phyloP scores from a whole-genome alignment of 2,797 vertebrate species.

The Gadopsis marmoratus region DNA sequence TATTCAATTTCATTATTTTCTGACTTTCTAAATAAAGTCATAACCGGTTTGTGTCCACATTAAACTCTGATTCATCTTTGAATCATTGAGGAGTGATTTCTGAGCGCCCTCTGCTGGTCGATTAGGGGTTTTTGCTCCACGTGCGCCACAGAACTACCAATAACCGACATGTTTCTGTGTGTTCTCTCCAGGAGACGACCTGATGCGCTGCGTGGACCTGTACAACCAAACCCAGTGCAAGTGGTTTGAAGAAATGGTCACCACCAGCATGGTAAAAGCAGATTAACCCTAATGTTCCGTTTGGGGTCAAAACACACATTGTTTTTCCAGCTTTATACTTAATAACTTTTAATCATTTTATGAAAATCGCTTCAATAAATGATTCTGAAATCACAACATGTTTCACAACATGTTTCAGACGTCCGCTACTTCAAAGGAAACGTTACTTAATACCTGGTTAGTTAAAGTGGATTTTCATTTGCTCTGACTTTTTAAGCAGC shows the following conservation, averaged over 20 bases:
- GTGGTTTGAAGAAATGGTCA: constrained; percentile 99
- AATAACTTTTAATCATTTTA: not conserved
- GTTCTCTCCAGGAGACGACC: constrained; percentile 90
- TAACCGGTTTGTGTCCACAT: not conserved
- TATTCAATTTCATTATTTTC: not conserved
- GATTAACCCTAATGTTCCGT: not conserved
- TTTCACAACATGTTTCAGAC: not conserved
- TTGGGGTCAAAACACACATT: not conserved
- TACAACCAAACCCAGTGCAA: constrained; percentile 98
- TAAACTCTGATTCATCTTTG: not conserved
- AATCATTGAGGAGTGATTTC: not conserved
- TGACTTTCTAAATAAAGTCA: not conserved
- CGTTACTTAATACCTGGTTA: not conserved
- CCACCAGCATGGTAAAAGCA: constrained; percentile 91
- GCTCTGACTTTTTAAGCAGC: not conserved
- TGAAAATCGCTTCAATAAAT: not conserved
- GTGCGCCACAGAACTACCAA: not conserved
- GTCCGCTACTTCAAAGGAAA: not conserved
- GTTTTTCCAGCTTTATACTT: not conserved
- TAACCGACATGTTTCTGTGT: not conserved
- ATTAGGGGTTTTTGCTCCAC: not conserved
- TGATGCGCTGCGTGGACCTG: constrained; percentile 97
- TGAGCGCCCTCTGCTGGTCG: constrained; percentile 67
- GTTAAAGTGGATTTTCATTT: not conserved
- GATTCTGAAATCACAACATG: not conserved